Evolutionary conservation across 2,797 vertebrate species (phyloP).

Genomic region (Microhierax caerulescens): DNA sequence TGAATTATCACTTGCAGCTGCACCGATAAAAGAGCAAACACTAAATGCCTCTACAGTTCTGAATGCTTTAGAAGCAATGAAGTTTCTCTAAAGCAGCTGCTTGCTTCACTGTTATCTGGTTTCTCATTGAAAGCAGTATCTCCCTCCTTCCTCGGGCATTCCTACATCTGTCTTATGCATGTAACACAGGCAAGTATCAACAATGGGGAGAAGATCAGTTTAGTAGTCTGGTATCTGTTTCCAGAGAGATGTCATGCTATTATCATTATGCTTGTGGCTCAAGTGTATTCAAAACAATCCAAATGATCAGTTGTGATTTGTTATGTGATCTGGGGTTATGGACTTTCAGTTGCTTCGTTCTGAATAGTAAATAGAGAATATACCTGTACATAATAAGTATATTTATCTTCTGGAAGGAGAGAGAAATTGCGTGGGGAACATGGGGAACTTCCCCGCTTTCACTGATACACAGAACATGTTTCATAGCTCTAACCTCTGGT

Average conservation of each 20-base stretch:
- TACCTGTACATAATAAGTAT: not conserved
- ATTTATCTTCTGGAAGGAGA: not conserved
- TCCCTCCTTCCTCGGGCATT: slow-evolving; percentile 63
- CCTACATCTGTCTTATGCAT: slow-evolving; percentile 70
- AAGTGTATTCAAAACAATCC: slow-evolving; percentile 58
- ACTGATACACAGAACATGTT: not conserved
- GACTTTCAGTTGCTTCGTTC: slow-evolving; percentile 10
- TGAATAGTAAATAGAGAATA: slow-evolving; percentile 44
- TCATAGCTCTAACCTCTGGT: not conserved
- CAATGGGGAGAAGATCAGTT: slow-evolving; percentile 44
- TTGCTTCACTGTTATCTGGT: slow-evolving; percentile 60
- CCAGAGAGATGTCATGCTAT: slow-evolving; percentile 13
- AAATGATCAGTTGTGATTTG: not conserved
- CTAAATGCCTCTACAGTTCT: slow-evolving; percentile 62
- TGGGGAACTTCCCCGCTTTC: not conserved
- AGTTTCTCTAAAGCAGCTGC: slow-evolving; percentile 72
- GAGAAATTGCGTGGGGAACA: slow-evolving; percentile 7
- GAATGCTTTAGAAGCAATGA: slow-evolving; percentile 60
- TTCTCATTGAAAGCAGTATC: slow-evolving; percentile 55
- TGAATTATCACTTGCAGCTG: slow-evolving; percentile 77
- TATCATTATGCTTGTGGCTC: slow-evolving; percentile 45
- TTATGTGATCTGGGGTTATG: not conserved
- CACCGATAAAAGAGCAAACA: slow-evolving; percentile 76
- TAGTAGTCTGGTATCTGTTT: slow-evolving; percentile 53
- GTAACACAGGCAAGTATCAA: slow-evolving; percentile 61